phyloP scores from a whole-genome alignment of 1,140 invertebrate species.

The Polypedilum vanderplanki region DNA sequence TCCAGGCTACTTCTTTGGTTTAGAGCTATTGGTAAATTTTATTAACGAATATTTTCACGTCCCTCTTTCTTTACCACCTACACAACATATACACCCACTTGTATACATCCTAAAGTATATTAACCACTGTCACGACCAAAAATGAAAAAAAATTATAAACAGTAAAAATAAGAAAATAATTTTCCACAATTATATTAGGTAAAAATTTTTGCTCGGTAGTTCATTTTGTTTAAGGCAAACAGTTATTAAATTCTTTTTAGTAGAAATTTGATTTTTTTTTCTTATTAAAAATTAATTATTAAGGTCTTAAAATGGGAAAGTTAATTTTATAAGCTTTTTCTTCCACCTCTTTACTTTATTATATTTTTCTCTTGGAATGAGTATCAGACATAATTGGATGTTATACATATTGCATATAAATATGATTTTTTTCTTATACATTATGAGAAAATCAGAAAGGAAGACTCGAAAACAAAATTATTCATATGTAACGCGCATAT shows the following conservation, averaged over 20 bases:
- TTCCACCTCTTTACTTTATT: neutral
- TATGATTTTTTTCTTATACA: neutral
- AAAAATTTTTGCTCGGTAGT: too few species aligned
- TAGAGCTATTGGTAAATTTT: slow-evolving; percentile 50
- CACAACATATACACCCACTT: too few species aligned
- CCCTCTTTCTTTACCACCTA: neutral
- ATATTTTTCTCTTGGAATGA: neutral
- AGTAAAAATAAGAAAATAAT: too few species aligned
- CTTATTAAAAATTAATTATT: neutral
- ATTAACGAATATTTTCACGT: neutral
- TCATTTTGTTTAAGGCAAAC: too few species aligned
- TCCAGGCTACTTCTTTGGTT: slow-evolving; percentile 48
- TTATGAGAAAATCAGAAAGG: neutral
- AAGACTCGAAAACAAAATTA: neutral
- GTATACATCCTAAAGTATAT: too few species aligned
- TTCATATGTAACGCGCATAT: neutral
- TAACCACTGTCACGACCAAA: too few species aligned
- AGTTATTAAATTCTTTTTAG: neutral
- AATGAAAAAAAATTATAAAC: too few species aligned
- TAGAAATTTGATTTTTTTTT: neutral
- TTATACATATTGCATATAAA: neutral
- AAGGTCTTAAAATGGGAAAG: neutral
- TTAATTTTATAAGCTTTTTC: neutral
- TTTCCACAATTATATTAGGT: too few species aligned
- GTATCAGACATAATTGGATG: slow-evolving; percentile 2